Evolutionary conservation across 2,113 vertebrate genomes (phyloP).

Genomic region (Numenius arquata): DNA sequence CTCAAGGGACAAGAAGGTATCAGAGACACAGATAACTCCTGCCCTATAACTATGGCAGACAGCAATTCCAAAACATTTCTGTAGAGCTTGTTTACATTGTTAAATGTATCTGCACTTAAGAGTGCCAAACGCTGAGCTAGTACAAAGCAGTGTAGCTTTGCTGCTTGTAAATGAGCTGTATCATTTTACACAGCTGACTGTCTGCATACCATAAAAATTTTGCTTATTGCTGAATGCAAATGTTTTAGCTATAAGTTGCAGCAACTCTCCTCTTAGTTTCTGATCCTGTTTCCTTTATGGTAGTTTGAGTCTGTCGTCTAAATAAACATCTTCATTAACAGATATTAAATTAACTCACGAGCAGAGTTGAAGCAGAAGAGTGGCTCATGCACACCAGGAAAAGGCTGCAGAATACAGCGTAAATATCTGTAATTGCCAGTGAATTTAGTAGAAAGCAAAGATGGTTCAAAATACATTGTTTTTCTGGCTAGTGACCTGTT

Average conservation of each 20-base stretch:
- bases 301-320: not conserved
- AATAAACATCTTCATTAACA: not conserved
- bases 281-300: not conserved
- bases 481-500: not conserved
- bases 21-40: not conserved
- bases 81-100: not conserved
- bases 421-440: not conserved
- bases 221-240: not conserved
- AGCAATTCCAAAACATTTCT: not conserved
- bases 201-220: not conserved
- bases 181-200: not conserved
- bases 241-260: not conserved
- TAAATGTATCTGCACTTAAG: not conserved
- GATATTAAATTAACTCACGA: not conserved
- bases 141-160: not conserved
- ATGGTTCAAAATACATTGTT: not conserved
- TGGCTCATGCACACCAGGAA: not conserved
- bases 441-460: not conserved
- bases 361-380: not conserved
- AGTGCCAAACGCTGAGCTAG: not conserved
- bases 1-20: not conserved
- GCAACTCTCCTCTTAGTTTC: not conserved
- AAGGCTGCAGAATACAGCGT: not conserved
- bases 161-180: not conserved
- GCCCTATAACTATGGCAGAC: not conserved